These are phyloP conservation scores for Tachystola acroxantha DNA, from an alignment of 2,888 invertebrate species.

Conservation along the genomic window DNA sequence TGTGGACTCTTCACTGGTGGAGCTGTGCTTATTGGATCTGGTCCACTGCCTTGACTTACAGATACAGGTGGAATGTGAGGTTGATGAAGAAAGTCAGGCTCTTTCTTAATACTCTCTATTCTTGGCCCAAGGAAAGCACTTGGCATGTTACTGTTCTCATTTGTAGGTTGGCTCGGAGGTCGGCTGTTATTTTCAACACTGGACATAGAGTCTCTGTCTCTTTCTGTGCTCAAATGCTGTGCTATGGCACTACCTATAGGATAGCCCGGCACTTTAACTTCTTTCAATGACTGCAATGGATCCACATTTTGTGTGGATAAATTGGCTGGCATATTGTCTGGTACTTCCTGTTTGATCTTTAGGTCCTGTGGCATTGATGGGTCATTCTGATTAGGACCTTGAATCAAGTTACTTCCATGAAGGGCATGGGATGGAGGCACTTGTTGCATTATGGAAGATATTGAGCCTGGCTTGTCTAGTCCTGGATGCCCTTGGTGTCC, in stretches of 20 bases:
- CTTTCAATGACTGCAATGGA: conserved; percentile 87
- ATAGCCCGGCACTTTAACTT: conserved; percentile 88
- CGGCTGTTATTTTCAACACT: conserved; percentile 68
- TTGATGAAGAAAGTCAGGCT: conserved; percentile 80
- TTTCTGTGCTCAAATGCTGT: conserved; percentile 67
- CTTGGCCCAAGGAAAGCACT: conserved; percentile 81
- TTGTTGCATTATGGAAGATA: conserved; percentile 62
- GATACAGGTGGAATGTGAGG: conserved; percentile 73
- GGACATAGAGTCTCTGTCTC: conserved; percentile 68
- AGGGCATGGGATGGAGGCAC: conserved; percentile 53
- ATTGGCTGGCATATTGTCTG: conserved; percentile 70
- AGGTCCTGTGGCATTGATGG: conserved; percentile 70
- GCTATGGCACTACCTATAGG: conserved; percentile 76
- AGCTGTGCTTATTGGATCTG: conserved; percentile 66
- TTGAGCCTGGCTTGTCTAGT: conserved; percentile 58
- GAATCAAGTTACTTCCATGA: conserved; percentile 46
- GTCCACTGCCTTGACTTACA: conserved; percentile 59
- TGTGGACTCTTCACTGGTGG: conserved; percentile 78
- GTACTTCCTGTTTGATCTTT: conserved; percentile 76
- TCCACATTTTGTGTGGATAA: conserved; percentile 77
- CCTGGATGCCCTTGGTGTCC: conserved; percentile 55
- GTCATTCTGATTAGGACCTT: conserved; percentile 56
- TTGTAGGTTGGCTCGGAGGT: conserved; percentile 68
- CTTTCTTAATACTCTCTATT: conserved; percentile 86
- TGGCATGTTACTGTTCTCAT: conserved; percentile 66